Base-by-base conservation (phyloP, 92 coral and sea anemone genomes). In the Galaxea fascicularis region DNA sequence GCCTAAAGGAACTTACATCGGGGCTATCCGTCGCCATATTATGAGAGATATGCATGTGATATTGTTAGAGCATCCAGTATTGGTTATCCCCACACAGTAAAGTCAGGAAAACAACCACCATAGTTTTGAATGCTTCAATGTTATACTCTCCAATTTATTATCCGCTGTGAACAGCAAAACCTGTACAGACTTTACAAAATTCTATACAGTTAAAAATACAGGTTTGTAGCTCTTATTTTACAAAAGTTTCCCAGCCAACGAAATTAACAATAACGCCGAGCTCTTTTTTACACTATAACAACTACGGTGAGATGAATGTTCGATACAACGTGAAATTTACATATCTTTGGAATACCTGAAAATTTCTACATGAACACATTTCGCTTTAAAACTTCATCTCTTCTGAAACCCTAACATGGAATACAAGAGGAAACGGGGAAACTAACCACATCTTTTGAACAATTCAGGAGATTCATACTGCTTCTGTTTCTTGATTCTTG, bases 131-230 rank as follows among this genome's bases (percentile, higher is more conserved):
- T 83, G 84, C 74, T 86, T 62, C 82, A 74, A 73, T 71, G 76
- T 77, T 73, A 76, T 80, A 84, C 76, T 78, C 89, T 84, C 72
- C 82, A 89, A 91, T 91, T 93, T 91, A 91, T 88, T 91, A 53
- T 68, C n/a, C 73, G 89, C 88, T 70, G 90, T 73, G 94, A 91
- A 89, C 85, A 78, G 89, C 91, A 83, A 85, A 69, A 35, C 76
- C 98, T 92, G 92, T 94, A 94, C 98, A 94, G 98, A 85, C 90
- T 92, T 90, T 88, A 92, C 91, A 89, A 94, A 94, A 94, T 92
- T 89, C 95, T 94, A 94, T 92, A 94, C 95, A 92, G 92, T 92
- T 94, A 92, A 94, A 94, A 94, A 91, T 91, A 91, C 95, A 91
- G 77, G 80, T 49, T 71, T 76, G 78, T 86, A 84, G 86, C 89